Evolutionary conservation across 2,797 vertebrate genomes (phyloP), one percentile per base, ranked within the genome.

Genomic region (Epinephelus coioides): DNA sequence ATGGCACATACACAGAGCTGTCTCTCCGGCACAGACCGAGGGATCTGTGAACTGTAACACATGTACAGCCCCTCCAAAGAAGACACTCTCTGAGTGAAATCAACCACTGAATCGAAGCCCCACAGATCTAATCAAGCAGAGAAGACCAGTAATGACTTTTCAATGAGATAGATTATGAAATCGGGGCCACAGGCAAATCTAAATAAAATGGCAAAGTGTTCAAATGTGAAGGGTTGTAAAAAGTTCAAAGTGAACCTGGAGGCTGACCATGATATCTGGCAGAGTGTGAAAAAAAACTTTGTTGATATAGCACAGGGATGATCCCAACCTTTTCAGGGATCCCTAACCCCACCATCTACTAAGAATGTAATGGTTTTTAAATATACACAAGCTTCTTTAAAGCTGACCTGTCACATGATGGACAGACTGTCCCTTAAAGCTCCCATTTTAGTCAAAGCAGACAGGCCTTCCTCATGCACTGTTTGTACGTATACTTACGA

Each of bases 71-170:
- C 89, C 69, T 47, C 73, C 69, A 12, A 38, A 27, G 66, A 91
- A 17, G 74, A 64, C 57, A 51, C 56, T 73, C 75, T 71, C 83
- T 79, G 90, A 93, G 86, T 90, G 66, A 83, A 91, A 88, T 91
- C 92, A 92, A 93, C 90, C 95, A 90, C 93, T 89, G 93, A 95
- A 95, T 95, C 94, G 92, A 93, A 94, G 95, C 85, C 79, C 88
- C 89, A 94, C 93, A 94, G 95, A 95, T 90, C 87, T 90, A 94
- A 96, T 92, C 89, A 92, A 92, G 94, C 91, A 89, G 90, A 95
- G 89, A 93, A 87, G 91, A 93, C 91, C 83, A 91, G 90, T 94
- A 96, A 97, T 95, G 90, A 88, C 92, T 96, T 96, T 96, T 94
- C 95, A 96, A 94, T 94, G 91, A 88, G 94, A 86, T 85, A 57